These are phyloP conservation scores for Lysandra coridon DNA, from an alignment of 2,888 invertebrate species.

Conservation along the genomic window DNA sequence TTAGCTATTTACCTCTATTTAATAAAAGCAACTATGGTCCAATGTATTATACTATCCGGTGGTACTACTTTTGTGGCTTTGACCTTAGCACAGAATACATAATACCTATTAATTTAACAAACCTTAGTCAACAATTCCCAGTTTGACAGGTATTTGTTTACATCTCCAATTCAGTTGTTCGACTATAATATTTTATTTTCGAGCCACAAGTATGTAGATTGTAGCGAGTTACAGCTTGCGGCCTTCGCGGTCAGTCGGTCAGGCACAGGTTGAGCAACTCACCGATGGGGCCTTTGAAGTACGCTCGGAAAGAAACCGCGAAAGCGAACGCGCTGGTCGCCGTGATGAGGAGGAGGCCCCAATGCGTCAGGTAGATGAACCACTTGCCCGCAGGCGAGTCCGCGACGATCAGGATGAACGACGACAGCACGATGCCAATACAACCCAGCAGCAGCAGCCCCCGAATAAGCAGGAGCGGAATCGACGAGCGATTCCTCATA, in stretches of 20 bases:
- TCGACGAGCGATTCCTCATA: conserved; percentile 54
- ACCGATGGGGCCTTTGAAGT: conserved; percentile 56
- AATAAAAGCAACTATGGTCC: no score
- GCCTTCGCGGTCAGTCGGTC: neutral
- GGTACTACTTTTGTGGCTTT: neutral
- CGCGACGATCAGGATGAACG: conserved; percentile 47
- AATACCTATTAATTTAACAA: no score
- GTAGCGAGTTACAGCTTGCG: neutral
- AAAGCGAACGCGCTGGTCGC: conserved; percentile 55
- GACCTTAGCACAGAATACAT: neutral
- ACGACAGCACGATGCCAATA: conserved; percentile 53
- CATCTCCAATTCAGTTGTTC: neutral
- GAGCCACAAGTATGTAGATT: no score
- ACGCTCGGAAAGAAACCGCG: conserved; percentile 52
- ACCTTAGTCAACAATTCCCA: neutral
- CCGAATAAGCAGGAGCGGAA: conserved; percentile 56
- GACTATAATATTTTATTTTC: neutral
- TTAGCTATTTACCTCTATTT: no score
- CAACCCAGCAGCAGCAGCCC: conserved; percentile 56
- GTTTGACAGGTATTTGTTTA: neutral
- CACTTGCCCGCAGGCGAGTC: conserved; percentile 47
- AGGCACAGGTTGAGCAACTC: conserved; percentile 37
- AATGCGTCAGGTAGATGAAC: conserved; percentile 69
- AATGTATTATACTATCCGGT: no score
- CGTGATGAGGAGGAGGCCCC: conserved; percentile 62